Evolutionary conservation across 2,888 invertebrate genomes (phyloP).

Genomic region (Stramonita haemastoma): DNA sequence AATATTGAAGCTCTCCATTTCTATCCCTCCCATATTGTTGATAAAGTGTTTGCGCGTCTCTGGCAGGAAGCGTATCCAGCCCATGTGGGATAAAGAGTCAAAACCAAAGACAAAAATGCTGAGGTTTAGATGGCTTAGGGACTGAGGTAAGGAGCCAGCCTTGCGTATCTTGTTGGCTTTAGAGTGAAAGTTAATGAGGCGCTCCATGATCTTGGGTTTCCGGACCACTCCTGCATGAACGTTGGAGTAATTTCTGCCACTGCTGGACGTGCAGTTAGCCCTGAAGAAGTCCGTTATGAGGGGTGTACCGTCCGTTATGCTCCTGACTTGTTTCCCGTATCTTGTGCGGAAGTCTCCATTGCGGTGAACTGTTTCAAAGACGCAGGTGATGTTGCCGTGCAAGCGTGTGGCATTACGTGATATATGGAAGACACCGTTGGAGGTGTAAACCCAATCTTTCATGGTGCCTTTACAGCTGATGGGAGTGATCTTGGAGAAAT

Average conservation of each 20-base stretch:
- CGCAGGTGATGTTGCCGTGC: constrained; percentile 79
- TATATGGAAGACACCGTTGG: constrained; percentile 82
- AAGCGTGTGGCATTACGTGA: constrained; percentile 78
- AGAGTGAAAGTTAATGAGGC: neutral
- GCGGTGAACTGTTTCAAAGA: constrained; percentile 79
- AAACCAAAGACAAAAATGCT: constrained; percentile 20
- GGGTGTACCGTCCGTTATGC: constrained; percentile 58
- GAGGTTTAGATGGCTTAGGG: neutral
- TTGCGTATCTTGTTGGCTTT: neutral
- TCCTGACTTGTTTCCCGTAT: constrained; percentile 55
- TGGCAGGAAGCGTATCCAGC: constrained; percentile 77
- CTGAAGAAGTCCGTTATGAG: constrained; percentile 70
- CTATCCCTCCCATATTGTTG: constrained; percentile 62
- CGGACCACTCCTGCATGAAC: neutral
- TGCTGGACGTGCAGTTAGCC: constrained; percentile 64
- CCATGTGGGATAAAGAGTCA: constrained; percentile 89
- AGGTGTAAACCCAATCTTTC: constrained; percentile 87
- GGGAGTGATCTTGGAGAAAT: constrained; percentile 81
- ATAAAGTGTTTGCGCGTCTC: constrained; percentile 70
- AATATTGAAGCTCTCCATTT: constrained; percentile 83
- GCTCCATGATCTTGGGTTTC: neutral
- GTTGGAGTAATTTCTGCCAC: constrained; percentile 82
- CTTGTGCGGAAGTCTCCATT: constrained; percentile 61
- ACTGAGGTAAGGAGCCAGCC: neutral
- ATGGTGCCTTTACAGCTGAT: constrained; percentile 82